Evolutionary conservation across 2,888 invertebrate species (phyloP).

Genomic region (Rambutsinella grinnellia): DNA sequence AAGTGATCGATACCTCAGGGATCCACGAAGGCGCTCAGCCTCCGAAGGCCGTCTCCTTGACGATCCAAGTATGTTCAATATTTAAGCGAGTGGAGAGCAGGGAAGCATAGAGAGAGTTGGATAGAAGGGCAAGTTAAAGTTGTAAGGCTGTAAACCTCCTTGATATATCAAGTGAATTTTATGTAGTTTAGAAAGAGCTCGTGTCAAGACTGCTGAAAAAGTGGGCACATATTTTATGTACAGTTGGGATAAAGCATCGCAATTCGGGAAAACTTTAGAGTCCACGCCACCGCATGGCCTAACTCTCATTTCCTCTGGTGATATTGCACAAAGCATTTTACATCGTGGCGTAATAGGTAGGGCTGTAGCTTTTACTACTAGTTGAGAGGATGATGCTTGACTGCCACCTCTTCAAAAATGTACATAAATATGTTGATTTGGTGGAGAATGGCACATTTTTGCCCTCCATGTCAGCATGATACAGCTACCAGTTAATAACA

Average conservation of each 20-base stretch:
- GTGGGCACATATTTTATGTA: neutral
- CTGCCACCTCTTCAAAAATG: neutral
- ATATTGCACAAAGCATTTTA: too few species aligned
- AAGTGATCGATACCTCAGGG: slow-evolving; percentile 67
- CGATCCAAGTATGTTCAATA: slow-evolving; percentile 50
- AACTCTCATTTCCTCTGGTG: slow-evolving; percentile 49
- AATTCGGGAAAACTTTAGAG: neutral
- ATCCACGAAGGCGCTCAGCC: slow-evolving; percentile 66
- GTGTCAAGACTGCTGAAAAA: too few species aligned
- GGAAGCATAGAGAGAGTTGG: neutral
- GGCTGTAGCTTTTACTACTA: too few species aligned
- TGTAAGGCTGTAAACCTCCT: too few species aligned
- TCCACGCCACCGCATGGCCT: slow-evolving; percentile 52
- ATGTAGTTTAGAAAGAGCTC: too few species aligned
- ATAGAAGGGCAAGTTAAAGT: too few species aligned
- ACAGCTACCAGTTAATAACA: slow-evolving; percentile 5
- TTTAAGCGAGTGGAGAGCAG: neutral
- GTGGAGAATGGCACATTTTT: neutral
- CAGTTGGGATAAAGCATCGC: neutral
- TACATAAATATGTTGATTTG: neutral
- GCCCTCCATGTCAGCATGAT: neutral
- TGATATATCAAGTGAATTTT: too few species aligned
- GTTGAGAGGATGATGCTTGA: slow-evolving; percentile 17
- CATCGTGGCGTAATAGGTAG: too few species aligned
- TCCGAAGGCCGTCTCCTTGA: slow-evolving; percentile 67